Base-by-base conservation (phyloP, 2,888 invertebrate genomes). In the Trichogramma evanescens region DNA sequence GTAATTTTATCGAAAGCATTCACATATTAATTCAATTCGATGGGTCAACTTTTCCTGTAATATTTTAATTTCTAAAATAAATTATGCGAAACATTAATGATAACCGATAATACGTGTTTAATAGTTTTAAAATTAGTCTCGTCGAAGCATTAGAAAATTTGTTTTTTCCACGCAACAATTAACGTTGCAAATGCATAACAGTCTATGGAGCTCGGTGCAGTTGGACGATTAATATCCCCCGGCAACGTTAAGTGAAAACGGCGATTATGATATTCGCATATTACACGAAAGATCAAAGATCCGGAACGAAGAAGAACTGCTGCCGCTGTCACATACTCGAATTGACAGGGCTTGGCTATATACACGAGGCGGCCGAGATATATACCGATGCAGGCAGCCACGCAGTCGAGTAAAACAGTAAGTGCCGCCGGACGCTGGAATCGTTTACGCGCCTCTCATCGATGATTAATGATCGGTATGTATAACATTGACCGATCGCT, bases 401-500 rank as follows among this genome's bases (percentile, higher is more conserved):
- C 55, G 41, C 61, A 50, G 64, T 61, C 65, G 65, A 59, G 26
- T 26, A 63, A 62, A 63, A 61, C 61, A 51, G 58, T 59, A 61
- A 63, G 63, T 63, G 58, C 56, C 58, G 57, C 58, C 42, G 38
- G 61, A 54, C 54, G 58, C 54, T 56, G 61, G 63, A 64, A 58
- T 63, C 61, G 61, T 65, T 65, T 66, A 58, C 56, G 50, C 59
- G 56, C 26, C 26, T 26, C 61, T 63, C 66, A 66, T 67, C 64
- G 63, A 65, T 72, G 74, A 74, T 74, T 74, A 74, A 74, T 74
- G 74, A 72, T 66, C 66, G 67, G 65, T 65, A 63, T 60, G 62
- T 13, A n/a, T n/a, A 13, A 48, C 48, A 13, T 13, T 13, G 48
- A 10, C 48, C 65, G 67, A 66, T 66, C 66, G 60, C 54, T 52